A percentile compares a stretch with the other conserved stretches of the same genome.
These are phyloP conservation scores for Neopelma chrysocephalum DNA, from an alignment of 2,797 vertebrate genomes.

Conservation along the genomic window DNA sequence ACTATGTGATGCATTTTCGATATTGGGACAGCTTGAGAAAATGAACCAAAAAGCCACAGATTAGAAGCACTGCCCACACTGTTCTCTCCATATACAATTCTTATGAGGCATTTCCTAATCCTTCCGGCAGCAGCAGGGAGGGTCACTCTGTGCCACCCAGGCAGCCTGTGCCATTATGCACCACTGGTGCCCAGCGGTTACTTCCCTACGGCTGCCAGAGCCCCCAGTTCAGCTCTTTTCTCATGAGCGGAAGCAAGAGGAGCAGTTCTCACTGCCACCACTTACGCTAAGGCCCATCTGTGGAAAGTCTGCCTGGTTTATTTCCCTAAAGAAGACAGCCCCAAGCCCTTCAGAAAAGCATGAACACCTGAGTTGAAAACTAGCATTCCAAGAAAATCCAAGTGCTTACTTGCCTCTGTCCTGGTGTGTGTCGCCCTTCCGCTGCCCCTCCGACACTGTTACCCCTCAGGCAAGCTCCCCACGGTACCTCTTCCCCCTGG, in stretches of 20 bases:
- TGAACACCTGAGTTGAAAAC: neutral
- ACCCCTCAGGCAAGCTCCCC: neutral
- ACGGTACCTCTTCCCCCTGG: neutral
- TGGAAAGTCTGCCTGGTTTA: rapidly evolving
- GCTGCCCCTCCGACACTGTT: rapidly evolving
- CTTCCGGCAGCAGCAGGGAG: neutral
- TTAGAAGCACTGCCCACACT: neutral
- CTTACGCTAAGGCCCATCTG: neutral
- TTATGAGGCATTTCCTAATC: neutral
- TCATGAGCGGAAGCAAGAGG: neutral
- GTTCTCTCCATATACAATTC: neutral
- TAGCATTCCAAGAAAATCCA: neutral
- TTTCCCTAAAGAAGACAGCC: neutral
- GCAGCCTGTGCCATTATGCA: neutral
- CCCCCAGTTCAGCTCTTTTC: neutral
- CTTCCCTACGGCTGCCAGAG: neutral
- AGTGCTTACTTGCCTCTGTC: neutral
- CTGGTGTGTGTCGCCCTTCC: rapidly evolving
- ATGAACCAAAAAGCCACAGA: neutral
- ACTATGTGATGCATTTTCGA: neutral
- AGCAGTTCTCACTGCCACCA: neutral
- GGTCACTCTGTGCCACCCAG: neutral
- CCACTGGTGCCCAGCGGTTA: rapidly evolving
- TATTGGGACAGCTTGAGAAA: neutral
- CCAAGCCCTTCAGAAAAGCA: neutral